phyloP scores from a whole-genome alignment of 92 coral and sea anemone species.

The Parazoanthus swiftii region DNA sequence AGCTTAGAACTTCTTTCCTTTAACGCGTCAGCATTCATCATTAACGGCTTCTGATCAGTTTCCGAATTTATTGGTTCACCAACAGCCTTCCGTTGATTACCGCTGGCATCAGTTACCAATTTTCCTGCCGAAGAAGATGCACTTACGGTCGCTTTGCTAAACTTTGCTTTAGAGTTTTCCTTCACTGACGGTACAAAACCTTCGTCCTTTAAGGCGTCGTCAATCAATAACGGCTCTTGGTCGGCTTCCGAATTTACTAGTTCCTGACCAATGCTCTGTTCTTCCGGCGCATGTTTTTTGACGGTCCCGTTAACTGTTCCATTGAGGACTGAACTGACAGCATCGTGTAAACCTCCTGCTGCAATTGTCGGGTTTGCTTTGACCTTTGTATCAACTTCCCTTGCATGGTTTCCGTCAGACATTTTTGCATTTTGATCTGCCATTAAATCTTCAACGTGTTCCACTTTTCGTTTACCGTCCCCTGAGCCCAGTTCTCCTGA shows the following conservation, averaged over 20 bases:
- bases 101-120: not conserved
- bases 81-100: not conserved
- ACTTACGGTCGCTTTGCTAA: not conserved
- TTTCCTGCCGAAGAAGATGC: not conserved
- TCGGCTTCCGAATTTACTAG: not conserved
- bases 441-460: not conserved
- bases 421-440: not conserved
- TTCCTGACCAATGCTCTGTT: not conserved
- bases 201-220: not conserved
- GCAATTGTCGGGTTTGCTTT: not conserved
- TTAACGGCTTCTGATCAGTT: not conserved
- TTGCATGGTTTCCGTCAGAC: not conserved
- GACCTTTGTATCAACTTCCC: not conserved
- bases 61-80: not conserved
- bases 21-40: not conserved
- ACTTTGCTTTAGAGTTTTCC: not conserved
- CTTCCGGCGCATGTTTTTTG: not conserved
- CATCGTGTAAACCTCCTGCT: not conserved
- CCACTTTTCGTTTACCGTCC: not conserved
- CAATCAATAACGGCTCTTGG: not conserved
- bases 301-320: not conserved
- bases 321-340: not conserved
- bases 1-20: not conserved
- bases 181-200: not conserved
- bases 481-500: conserved; percentile 22